These are phyloP conservation scores for Mystacornis crossleyi DNA, from an alignment of 2,113 vertebrate species.

Conservation along the genomic window DNA sequence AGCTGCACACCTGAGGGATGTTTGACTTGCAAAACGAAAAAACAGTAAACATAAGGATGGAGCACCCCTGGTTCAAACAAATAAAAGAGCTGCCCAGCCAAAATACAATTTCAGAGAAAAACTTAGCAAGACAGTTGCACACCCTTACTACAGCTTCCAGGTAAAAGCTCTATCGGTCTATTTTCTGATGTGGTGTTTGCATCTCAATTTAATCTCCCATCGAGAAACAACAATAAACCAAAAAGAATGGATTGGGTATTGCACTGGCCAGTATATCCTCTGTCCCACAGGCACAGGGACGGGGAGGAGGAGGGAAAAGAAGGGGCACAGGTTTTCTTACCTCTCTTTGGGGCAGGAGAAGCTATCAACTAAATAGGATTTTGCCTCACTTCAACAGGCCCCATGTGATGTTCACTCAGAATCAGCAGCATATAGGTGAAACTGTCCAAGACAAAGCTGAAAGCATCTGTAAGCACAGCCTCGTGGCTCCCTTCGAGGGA, in stretches of 20 bases:
- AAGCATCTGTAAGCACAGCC: fast-evolving
- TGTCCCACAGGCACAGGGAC: background rate
- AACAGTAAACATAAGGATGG: background rate
- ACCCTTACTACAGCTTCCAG: background rate
- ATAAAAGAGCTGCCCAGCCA: background rate
- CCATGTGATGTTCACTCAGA: background rate
- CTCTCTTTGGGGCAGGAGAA: background rate
- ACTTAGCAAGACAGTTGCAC: background rate
- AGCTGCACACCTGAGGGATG: background rate
- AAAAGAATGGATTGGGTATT: background rate
- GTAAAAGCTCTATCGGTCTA: background rate
- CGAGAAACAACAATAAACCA: background rate
- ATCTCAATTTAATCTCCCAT: background rate
- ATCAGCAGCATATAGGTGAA: background rate
- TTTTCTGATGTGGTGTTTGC: background rate
- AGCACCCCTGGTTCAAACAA: constrained; percentile 5
- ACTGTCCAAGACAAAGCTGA: background rate
- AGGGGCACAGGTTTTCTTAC: background rate
- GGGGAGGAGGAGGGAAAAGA: background rate
- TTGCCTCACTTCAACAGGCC: background rate
- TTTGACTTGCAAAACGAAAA: background rate
- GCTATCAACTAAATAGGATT: background rate
- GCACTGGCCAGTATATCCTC: fast-evolving
- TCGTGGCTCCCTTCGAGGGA: fast-evolving
- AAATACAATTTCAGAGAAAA: background rate